Conservation (phyloP, 2,888 invertebrate genomes). For the Caenorhabditis macrosperma region DNA sequence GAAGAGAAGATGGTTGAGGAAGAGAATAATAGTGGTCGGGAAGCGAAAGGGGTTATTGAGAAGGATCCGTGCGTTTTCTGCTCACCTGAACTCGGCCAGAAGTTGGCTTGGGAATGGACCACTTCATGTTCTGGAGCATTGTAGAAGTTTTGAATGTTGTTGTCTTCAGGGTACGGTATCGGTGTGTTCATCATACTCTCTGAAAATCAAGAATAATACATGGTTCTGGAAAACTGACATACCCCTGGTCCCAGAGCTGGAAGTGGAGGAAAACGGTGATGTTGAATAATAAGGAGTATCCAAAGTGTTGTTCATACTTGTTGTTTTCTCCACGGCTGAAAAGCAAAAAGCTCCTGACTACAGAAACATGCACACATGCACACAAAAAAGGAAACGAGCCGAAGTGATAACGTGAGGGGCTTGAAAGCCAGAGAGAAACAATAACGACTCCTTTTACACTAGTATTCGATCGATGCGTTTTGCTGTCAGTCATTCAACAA, state of each 20-base stretch:
- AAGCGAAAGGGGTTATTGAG: neutral
- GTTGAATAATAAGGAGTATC: conserved; percentile 25
- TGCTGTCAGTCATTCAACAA: conserved; percentile 2
- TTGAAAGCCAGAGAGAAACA: neutral
- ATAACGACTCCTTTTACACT: neutral
- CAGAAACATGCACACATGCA: neutral
- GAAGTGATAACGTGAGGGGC: neutral
- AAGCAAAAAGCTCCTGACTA: neutral
- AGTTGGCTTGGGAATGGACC: neutral
- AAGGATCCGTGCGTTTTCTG: neutral
- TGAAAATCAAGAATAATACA: neutral
- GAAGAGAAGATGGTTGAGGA: neutral
- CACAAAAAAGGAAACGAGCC: conserved; percentile 2
- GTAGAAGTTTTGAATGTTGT: neutral
- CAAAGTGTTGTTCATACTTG: conserved; percentile 17
- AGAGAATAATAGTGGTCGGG: neutral
- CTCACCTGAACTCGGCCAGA: conserved; percentile 25
- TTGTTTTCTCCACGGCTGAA: conserved; percentile 3
- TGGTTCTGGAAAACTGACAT: neutral
- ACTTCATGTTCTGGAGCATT: neutral
- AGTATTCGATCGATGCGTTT: conserved; percentile 4
- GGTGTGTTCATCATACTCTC: conserved; percentile 54
- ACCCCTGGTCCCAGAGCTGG: conserved; percentile 41
- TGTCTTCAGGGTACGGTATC: conserved; percentile 11
- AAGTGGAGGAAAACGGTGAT: conserved; percentile 35